Evolutionary conservation across 2,113 vertebrate species (phyloP), one percentile per base, ranked within the genome.

Genomic region (Odontesthes bonariensis): DNA sequence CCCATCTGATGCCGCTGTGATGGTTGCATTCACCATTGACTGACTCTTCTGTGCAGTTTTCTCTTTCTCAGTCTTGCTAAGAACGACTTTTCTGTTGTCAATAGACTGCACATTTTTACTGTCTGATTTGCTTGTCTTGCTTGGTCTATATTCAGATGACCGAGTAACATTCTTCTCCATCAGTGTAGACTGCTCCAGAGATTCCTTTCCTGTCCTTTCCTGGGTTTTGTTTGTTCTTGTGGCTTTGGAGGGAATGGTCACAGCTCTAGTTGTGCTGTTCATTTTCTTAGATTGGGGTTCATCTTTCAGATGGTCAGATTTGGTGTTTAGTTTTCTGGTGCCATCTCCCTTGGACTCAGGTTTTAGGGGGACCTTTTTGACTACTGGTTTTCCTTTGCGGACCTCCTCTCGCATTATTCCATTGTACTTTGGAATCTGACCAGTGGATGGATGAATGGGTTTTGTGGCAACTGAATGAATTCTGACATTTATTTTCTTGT

Each of bases 221-320:
- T 85, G 27, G 73, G 27, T 86, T 86, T 79, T 87, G 31, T 88
- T 88, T 60, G 69, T 60, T 57, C 55, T 83, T n/a, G 59, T 14
- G 2, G 1, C 70, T 61, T 86, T 89, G 53, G 81, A 46, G 19
- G 81, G 27, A 64, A 77, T 77, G 8, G 56, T 76, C 47, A 60
- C 69, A 57, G 63, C 62, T 85, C 91, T 93, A 51, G 69, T 63
- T 1, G 84, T 85, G 47, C 60, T 33, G 42, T 86, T 90, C 1
- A 44, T 59, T 66, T 83, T 89, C 35, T 93, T 94, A 12, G 35
- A 61, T 22, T 78, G 75, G 75, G 92, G 88, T 33, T 93, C 75
- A n/a, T 92, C 94, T 89, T 91, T 92, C 33, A 86, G 77, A 20
- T 89, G 80, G 46, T 78, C 62, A 40, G 84, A 57, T 62, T 89